Base-by-base conservation (phyloP, 2,888 invertebrate species). In the Acrobasis consociella region DNA sequence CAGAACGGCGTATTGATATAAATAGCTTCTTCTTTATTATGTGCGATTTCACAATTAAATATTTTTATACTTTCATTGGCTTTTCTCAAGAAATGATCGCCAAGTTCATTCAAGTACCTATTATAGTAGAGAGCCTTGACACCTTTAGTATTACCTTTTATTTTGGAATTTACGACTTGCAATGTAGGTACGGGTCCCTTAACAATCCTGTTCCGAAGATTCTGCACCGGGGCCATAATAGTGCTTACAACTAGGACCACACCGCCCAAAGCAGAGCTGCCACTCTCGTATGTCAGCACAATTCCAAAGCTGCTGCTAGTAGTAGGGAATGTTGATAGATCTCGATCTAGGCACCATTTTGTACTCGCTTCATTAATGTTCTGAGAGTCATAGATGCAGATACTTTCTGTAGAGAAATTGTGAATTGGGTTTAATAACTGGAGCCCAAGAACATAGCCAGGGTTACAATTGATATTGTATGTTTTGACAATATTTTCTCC, bases 371-470 rank as follows among this genome's bases (percentile, higher is more conserved):
- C 91, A 66, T 95, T 94, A 60, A 95, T 93, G 60, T 94, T 94
- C 73, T 95, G 94, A 0, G 96, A 95, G 82, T 98, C 97, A 69
- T 96, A 94, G 60, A 98, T 94, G 49, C 94, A 93, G 64, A 99
- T 96, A 71, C 94, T 94, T 89, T 99, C 99, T 0, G 97, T 95
- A 61, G 97, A 97, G 65, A 96, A 95, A 80, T 97, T 97, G 72
- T 97, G 96, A 65, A 98, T 96, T 0, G 98, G 98, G 88, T 98
- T 98, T 5, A 99, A 87, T 15, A 99, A 94, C 83, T 98, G 97
- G 53, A 99, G 94, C 8, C 98, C 98, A 59, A 98, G 94, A 0
- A 97, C 97, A 82, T 95, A 97, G 5, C 97, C 97, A 1, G 97
- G 97, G 65, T 95, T 95, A 70, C 97, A 96, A 73, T 93, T 93